A percentile compares a stretch with the other conserved stretches of the same genome.
These are phyloP conservation scores for Drosophila kambysellisi DNA, from an alignment of 2,888 invertebrate genomes.

Conservation along the genomic window DNA sequence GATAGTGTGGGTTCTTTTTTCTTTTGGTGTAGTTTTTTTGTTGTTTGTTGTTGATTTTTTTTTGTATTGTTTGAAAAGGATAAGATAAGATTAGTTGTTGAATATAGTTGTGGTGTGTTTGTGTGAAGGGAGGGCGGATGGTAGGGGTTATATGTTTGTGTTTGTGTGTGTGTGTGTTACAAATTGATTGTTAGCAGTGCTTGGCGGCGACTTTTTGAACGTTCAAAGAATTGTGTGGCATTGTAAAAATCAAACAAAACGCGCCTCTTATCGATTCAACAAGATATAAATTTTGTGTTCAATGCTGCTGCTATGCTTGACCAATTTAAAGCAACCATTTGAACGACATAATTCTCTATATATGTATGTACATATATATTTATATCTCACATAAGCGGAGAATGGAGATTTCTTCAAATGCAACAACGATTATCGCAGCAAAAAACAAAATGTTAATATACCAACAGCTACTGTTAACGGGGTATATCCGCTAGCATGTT, in stretches of 20 bases:
- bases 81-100: constrained; percentile 67
- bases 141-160: background rate
- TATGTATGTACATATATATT: background rate
- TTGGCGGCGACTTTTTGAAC: constrained; percentile 3
- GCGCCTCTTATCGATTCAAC: constrained; percentile 22
- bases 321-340: constrained; percentile 6
- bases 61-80: constrained; percentile 51
- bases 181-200: constrained; percentile 22
- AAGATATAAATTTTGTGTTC: constrained; percentile 14
- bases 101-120: background rate
- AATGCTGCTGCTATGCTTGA: constrained; percentile 8
- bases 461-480: constrained; percentile 1
- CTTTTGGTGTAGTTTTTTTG: constrained; percentile 8
- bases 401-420: background rate
- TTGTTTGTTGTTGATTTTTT: background rate
- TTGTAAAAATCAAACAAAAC: constrained; percentile 23
- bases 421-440: constrained; percentile 1
- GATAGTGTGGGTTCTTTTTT: constrained; percentile 59
- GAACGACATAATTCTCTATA: constrained; percentile 1
- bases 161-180: background rate
- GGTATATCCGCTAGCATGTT: background rate
- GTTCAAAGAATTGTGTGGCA: constrained; percentile 24
- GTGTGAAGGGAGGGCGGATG: background rate
- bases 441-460: background rate
- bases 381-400: background rate